Evolutionary conservation across 2,113 vertebrate genomes (phyloP), one percentile per base, ranked within the genome.

Genomic region (Terrapene triunguis): DNA sequence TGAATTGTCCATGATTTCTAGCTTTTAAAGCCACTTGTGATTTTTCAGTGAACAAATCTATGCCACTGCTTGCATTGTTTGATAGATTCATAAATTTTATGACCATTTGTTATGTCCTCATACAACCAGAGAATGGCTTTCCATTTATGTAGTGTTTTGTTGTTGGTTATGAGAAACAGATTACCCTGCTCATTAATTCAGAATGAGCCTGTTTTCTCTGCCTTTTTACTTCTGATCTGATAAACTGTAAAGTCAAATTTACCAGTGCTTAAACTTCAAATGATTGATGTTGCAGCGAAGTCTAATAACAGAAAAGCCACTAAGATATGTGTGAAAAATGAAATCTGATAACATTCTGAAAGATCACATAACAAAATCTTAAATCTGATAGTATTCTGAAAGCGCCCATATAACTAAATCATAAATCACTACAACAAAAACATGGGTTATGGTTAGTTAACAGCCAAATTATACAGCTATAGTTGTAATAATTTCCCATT

Each of bases 401-500:
- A 97, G 97, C 95, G 96, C 94, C 95, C 94, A 94, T 94, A 96
- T 95, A 97, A 97, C 65, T 38, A 96, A 95, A 89, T 76, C 97
- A 97, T 97, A 97, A 97, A 97, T 97, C 97, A 95, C 89, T 84
- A 74, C 69, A n/a, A 10, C n/a, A 94, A 93, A 96, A 97, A 92
- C 6, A 97, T 93, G 96, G 96, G 96, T 95, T 97, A 97, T 95
- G 96, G 92, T 95, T 96, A 97, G 96, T 97, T 97, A 97, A 95
- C 96, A 96, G 97, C 97, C 96, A 97, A 95, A 96, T 97, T 97
- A 91, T 97, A 97, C 96, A 97, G 96, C 96, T 97, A 93, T 93
- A 96, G 96, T 96, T 97, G 96, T 97, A 96, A 97, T 97, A 96
- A 97, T 97, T 97, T 97, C 96, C 97, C 97, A 97, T 97, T 97